Base-by-base conservation (phyloP, 1,140 invertebrate genomes). In the Ganaspis sp. region DNA sequence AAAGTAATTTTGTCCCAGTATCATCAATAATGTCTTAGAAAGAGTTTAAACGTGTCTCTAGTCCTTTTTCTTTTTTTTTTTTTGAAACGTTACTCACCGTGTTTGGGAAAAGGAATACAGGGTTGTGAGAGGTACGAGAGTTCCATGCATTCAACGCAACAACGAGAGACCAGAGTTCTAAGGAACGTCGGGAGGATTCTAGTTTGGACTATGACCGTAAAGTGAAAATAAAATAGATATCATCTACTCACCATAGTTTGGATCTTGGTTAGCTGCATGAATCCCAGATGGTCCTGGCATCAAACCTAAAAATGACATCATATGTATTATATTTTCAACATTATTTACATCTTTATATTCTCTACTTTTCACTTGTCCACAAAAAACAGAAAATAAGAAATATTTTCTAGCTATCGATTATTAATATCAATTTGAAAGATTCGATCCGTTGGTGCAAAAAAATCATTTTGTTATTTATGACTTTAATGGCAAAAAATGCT, bases 251-350 rank as follows among this genome's bases (percentile, higher is more conserved):
- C 96, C 96, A 88, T 96, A 96, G 92, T 94, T 96, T 89, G 91
- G 90, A 85, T 93, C 96, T 94, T 92, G 94, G 88, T 89, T 92
- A 79, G 88, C 92, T 90, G 88, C 93, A 77, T 94, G 95, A 83
- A 97, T 95, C 81, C 95, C 95, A 29, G 96, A 97, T 12, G 96
- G 96, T 86, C 96, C 96, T 73, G 96, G 95, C 88, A 97, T 92
- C 73, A 96, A 91, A 81, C 95, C 95, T 87, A 92, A 88, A 85
- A 88, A 83, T 89, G 88, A 92, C 80, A 64, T n/a, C 3, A 5
- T 49, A 34, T 26, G 23, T 40, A 40, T 17, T 15, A 4, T 0
- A n/a, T 45, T 54, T 53, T 73, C 0, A 26, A 53, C 49, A 49
- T 49, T 38, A 23, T 45, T 29, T 17, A 49, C n/a, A 17, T 49